These are phyloP conservation scores for Thecocarcelia acutangulata DNA, from an alignment of 2,888 invertebrate genomes.

Conservation along the genomic window DNA sequence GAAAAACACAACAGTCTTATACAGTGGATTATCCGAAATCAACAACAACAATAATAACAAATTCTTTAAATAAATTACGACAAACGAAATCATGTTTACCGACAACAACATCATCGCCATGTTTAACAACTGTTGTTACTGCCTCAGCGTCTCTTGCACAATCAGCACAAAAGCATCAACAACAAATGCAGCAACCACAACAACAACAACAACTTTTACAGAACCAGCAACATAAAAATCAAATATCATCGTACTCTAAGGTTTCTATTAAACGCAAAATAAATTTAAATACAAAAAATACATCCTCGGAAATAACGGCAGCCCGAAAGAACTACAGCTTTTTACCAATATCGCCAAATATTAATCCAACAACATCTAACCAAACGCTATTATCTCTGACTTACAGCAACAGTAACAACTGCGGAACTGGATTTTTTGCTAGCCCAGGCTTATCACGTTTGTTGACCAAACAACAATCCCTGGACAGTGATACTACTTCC, in stretches of 20 bases:
- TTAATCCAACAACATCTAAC: conserved; percentile 68
- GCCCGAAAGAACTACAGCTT: conserved; percentile 90
- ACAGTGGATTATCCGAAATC: conserved; percentile 30
- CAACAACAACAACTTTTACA: conserved; percentile 28
- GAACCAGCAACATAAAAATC: conserved; percentile 60
- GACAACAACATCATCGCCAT: conserved; percentile 57
- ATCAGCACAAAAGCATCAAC: conserved; percentile 81
- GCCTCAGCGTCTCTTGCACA: conserved; percentile 81
- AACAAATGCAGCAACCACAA: conserved; percentile 72
- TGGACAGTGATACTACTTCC: conserved; percentile 74
- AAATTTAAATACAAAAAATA: conserved; percentile 77
- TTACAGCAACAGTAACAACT: conserved; percentile 24
- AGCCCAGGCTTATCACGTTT: conserved; percentile 89
- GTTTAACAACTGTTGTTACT: conserved; percentile 77
- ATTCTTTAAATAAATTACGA: conserved; percentile 45
- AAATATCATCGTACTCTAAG: conserved; percentile 43
- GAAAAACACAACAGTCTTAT: conserved; percentile 49
- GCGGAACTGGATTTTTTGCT: conserved; percentile 83
- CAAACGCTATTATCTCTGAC: conserved; percentile 24
- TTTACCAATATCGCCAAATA: conserved; percentile 90
- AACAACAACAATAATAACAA: conserved; percentile 18
- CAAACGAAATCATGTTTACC: conserved; percentile 81
- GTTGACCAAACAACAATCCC: conserved; percentile 78
- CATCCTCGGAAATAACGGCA: conserved; percentile 85
- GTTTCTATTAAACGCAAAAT: conserved; percentile 78